phyloP scores from a whole-genome alignment of 2,113 vertebrate species.

The Coregonus clupeaformis region DNA sequence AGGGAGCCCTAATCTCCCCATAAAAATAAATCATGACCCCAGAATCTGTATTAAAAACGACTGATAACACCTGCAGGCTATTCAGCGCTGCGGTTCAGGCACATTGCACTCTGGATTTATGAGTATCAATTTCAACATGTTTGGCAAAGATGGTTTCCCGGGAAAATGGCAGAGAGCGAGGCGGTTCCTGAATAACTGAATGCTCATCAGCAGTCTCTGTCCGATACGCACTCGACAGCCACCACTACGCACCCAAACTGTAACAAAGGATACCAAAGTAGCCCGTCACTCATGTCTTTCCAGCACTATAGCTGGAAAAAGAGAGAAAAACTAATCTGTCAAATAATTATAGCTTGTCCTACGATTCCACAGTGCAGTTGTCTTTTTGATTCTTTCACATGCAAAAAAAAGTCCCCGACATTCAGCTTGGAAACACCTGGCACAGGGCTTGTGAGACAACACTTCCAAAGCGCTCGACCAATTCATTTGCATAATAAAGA shows the following conservation, averaged over 20 bases:
- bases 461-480: slow-evolving; percentile 40
- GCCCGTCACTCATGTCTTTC: slow-evolving; percentile 40
- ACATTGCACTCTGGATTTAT: slow-evolving; percentile 6
- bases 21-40: slow-evolving; percentile 19
- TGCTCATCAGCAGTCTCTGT: slow-evolving; percentile 5
- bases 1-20: slow-evolving; percentile 11
- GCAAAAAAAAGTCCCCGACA: slow-evolving; percentile 17
- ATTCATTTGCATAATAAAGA: slow-evolving; percentile 64
- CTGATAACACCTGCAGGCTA: not conserved
- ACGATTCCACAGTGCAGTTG: slow-evolving; percentile 49
- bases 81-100: not conserved
- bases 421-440: slow-evolving; percentile 59
- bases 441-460: slow-evolving; percentile 47
- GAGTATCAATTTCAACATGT: slow-evolving; percentile 13
- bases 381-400: slow-evolving; percentile 38
- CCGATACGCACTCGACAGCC: slow-evolving; percentile 7
- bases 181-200: slow-evolving; percentile 16
- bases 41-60: slow-evolving; percentile 35
- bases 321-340: slow-evolving; percentile 35
- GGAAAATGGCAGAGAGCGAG: not conserved
- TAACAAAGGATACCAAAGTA: slow-evolving; percentile 50
- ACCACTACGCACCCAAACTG: not conserved
- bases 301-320: slow-evolving; percentile 15
- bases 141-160: slow-evolving; percentile 6
- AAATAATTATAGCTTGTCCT: slow-evolving; percentile 59